Evolutionary conservation across 2,888 invertebrate species (phyloP).

Genomic region (Phortica magna): DNA sequence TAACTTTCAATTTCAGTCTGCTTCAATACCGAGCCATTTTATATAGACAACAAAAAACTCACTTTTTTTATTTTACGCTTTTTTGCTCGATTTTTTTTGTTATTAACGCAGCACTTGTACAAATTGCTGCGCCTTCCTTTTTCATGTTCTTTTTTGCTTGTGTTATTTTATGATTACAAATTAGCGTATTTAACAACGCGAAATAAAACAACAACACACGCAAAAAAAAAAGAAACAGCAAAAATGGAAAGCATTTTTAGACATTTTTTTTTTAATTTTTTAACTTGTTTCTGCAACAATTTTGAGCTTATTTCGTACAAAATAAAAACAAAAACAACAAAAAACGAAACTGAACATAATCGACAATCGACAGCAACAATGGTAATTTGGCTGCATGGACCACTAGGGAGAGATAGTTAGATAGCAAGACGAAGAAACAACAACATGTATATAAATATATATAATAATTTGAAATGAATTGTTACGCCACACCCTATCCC

Average conservation of each 20-base stretch:
- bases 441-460: no score
- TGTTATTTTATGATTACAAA: constrained; percentile 12
- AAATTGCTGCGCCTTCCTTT: no score
- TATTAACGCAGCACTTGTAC: no score
- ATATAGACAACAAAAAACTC: neutral
- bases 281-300: constrained; percentile 37
- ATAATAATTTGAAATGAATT: no score
- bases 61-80: neutral
- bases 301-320: neutral
- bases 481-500: neutral
- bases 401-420: neutral
- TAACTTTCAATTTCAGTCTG: no score
- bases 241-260: constrained; percentile 28
- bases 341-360: constrained; percentile 24
- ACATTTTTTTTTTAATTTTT: neutral
- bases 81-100: no score
- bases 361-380: neutral
- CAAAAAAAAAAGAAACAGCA: constrained; percentile 32
- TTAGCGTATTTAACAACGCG: constrained; percentile 22
- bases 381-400: neutral
- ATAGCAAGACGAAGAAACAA: neutral
- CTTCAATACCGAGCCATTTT: no score
- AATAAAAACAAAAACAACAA: constrained; percentile 6
- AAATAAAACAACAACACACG: constrained; percentile 50
- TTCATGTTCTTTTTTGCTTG: no score